Conservation (phyloP, 1,140 invertebrate genomes). For the Apis florea region DNA sequence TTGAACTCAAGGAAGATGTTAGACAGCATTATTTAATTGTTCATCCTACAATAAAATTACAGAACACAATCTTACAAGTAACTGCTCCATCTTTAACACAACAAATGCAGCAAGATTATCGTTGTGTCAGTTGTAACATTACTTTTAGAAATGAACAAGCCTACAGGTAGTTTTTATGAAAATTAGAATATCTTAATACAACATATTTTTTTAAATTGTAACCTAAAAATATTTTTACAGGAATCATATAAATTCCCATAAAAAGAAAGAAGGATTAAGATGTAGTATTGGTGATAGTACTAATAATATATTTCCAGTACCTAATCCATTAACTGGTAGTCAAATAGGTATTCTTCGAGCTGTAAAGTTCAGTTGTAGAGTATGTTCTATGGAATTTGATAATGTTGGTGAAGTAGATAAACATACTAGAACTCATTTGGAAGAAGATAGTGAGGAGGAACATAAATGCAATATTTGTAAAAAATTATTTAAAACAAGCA, state of each 20-base stretch:
- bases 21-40: conserved; percentile 60
- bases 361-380: conserved; percentile 68
- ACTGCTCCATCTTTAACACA: conserved; percentile 12
- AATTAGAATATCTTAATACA: background rate
- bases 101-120: conserved; percentile 38
- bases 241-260: conserved; percentile 63
- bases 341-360: conserved; percentile 64
- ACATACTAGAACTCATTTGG: conserved; percentile 67
- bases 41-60: conserved; percentile 37
- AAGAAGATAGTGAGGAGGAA: conserved; percentile 45
- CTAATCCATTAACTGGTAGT: conserved; percentile 57
- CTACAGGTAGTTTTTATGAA: conserved; percentile 58
- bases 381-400: conserved; percentile 68
- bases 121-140: conserved; percentile 62
- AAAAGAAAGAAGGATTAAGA: conserved; percentile 53
- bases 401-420: conserved; percentile 68
- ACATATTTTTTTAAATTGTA: background rate
- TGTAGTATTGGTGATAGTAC: conserved; percentile 40
- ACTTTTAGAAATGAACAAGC: conserved; percentile 65
- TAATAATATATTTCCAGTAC: conserved; percentile 54
- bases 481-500: conserved; percentile 56
- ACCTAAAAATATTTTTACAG: conserved; percentile 49
- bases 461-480: conserved; percentile 69
- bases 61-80: conserved; percentile 30
- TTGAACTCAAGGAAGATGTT: conserved; percentile 64